Evolutionary conservation across 2,797 vertebrate species (phyloP), one percentile per base, ranked within the genome.

Genomic region (Denticeps clupeoides): DNA sequence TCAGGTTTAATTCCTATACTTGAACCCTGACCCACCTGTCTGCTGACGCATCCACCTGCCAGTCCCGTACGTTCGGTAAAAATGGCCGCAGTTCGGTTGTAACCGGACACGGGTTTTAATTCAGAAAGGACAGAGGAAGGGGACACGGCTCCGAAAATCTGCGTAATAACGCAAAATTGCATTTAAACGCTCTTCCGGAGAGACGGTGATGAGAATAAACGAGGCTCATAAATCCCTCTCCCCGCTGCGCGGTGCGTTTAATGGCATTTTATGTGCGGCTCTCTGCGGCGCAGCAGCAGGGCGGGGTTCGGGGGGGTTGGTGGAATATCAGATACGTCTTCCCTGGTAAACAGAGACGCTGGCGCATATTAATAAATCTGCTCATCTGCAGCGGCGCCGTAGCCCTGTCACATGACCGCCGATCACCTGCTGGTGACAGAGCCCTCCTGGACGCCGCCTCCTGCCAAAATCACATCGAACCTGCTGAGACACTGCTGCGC

Each of bases 271-370:
- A 95, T 89, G 91, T 93, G 89, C n/a, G 35, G 22, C 22, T 23
- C 22, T 23, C 32, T 35, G 32, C 16, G 32, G 16, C 32, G 35
- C 32, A 35, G 32, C 32, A 18, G 18, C 16, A 37, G 45, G 19
- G 24, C 12, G 31, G 29, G 9, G 41, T 40, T 9, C 8, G 18
- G 47, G 18, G 41, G 19, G 26, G 43, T 31, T 83, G 83, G 82
- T 85, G 85, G 88, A 84, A 88, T 96, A 95, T 91, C 92, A 89
- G 89, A 90, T 89, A 87, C 89, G 89, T 94, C 89, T 91, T 81
- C 73, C 85, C 80, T 87, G 85, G 89, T 91, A 89, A 93, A 90
- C 89, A 86, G 87, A 89, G 91, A 91, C 86, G 42, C 71, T 49
- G 3, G 63, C 51, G 69, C 72, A 93, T 94, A 93, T 96, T 94